Percentiles rank a stretch among this genome's conserved stretches.
Evolutionary conservation across 2,113 vertebrate genomes (phyloP).

Genomic region (Phoxinus phoxinus): DNA sequence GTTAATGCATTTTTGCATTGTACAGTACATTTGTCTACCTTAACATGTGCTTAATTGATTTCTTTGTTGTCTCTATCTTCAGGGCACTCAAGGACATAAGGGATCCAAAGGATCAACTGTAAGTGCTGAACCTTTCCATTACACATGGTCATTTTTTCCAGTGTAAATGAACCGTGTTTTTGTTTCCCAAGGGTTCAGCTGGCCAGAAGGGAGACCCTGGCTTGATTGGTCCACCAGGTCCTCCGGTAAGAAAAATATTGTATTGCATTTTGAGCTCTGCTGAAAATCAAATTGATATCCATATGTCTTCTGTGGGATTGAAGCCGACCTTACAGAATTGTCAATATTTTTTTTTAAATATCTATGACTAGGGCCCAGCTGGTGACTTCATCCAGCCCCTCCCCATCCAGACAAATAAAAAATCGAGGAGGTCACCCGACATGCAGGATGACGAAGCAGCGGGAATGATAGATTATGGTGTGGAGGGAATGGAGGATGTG

Average conservation of each 20-base stretch:
- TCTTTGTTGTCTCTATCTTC: constrained; percentile 35
- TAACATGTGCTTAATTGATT: neutral
- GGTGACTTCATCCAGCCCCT: constrained; percentile 95
- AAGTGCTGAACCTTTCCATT: constrained; percentile 70
- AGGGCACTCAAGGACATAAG: constrained; percentile 94
- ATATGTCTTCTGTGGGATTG: neutral
- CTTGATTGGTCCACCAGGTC: constrained; percentile 87
- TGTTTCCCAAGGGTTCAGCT: constrained; percentile 79
- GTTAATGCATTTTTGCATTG: neutral
- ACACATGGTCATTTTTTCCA: neutral
- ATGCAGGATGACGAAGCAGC: constrained; percentile 83
- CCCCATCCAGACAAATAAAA: constrained; percentile 86
- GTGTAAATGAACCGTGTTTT: constrained; percentile 3
- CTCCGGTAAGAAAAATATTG: constrained; percentile 83
- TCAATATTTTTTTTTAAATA: neutral
- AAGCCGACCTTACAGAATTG: neutral
- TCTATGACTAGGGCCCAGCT: constrained; percentile 84
- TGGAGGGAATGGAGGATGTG: constrained; percentile 89
- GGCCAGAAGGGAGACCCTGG: constrained; percentile 97
- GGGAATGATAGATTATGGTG: constrained; percentile 81
- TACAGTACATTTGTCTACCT: neutral
- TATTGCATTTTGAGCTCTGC: neutral
- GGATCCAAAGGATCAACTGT: constrained; percentile 93
- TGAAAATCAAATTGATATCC: neutral
- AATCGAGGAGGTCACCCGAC: constrained; percentile 85